A percentile compares a stretch with the other conserved stretches of the same genome.
These are phyloP conservation scores for Hybos culiciformis DNA, from an alignment of 2,888 invertebrate genomes.

Conservation along the genomic window DNA sequence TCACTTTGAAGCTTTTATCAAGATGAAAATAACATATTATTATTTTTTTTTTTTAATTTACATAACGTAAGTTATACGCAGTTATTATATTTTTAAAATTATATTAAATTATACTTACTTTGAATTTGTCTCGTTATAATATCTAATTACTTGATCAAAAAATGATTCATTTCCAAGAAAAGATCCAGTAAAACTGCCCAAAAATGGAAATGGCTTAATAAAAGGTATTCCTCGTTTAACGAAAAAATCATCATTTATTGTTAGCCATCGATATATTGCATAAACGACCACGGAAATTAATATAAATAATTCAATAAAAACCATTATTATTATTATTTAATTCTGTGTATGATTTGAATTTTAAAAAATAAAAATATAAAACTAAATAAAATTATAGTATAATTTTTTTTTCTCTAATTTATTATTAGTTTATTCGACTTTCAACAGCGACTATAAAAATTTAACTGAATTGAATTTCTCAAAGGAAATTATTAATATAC, in stretches of 20 bases:
- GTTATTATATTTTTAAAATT: neutral
- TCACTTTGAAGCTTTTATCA: no score
- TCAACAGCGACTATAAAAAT: neutral
- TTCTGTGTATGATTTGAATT: no score
- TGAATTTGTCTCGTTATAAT: neutral
- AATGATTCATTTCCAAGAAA: slow-evolving; percentile 5
- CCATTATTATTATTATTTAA: no score
- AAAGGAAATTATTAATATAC: no score
- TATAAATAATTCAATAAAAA: no score
- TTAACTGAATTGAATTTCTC: no score
- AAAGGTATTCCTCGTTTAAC: slow-evolving; percentile 19
- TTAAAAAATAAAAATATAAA: no score
- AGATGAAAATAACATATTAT: neutral
- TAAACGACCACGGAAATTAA: no score
- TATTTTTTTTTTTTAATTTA: neutral
- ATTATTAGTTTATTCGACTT: no score
- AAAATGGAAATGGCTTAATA: slow-evolving; percentile 21
- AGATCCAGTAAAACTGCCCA: slow-evolving; percentile 5
- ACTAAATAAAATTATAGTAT: neutral
- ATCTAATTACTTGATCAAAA: neutral
- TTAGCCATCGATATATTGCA: slow-evolving; percentile 24
- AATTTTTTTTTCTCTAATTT: no score
- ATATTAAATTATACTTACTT: neutral
- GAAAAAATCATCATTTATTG: slow-evolving; percentile 20
- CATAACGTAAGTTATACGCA: neutral